Base-by-base conservation (phyloP, 2,113 vertebrate genomes). In the Mionectes macconnelli region DNA sequence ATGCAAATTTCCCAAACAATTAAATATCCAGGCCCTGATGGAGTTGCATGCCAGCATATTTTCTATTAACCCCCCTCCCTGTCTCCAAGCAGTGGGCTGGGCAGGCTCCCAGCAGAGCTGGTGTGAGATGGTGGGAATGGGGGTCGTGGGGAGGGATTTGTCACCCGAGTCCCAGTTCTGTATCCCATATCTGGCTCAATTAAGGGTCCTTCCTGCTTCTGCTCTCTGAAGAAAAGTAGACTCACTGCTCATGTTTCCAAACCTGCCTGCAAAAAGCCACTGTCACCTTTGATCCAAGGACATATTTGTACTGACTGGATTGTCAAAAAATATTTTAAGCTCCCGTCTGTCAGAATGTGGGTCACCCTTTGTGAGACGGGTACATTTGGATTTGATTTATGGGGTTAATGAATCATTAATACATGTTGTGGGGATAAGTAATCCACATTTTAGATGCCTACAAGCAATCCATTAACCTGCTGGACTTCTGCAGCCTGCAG, bases 361-460 rank as follows among this genome's bases (percentile, higher is more conserved):
- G 74, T 94, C 84, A 79, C 77, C 11, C 28, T 78, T 70, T 4
- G 14, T 73, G 53, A 62, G n/a, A 72, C 14, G 62, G 56, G 67
- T 44, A 76, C 40, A 73, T 67, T 37, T 85, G 40, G 66, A 42
- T 87, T 80, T 91, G 64, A 90, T 83, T 93, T 74, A 62, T 12
- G 50, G 40, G 14, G 37, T 89, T 87, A 85, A 87, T 91, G 87
- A 91, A 90, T 96, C 69, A 93, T 83, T 93, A 95, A 90, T 39
- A 87, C 50, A 85, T 70, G 67, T 62, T 89, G 75, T 10, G 6
- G 62, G 66, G 33, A 66, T 42, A 94, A 90, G 55, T 40, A 85
- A 67, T 45, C 39, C 62, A 69, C 57, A 53, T 75, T 82, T 89
- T 2, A 91, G 75, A 89, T 83, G 50, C 78, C 85, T 77, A 80